Base-by-base conservation (phyloP, 2,888 invertebrate species). In the Notodonta ziczac region DNA sequence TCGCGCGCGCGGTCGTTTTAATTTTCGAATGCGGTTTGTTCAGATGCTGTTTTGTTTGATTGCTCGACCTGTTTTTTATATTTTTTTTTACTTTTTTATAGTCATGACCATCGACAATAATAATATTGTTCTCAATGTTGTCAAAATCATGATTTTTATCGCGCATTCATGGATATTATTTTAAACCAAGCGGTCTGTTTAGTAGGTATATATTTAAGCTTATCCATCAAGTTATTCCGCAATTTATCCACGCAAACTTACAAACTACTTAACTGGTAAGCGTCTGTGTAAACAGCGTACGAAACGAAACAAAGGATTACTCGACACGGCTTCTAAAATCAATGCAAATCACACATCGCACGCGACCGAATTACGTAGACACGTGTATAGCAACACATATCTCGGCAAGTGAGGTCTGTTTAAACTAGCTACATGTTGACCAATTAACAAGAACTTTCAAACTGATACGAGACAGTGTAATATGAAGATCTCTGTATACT, bases 21-120 rank as follows among this genome's bases (percentile, higher is more conserved):
- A 90, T 91, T 91, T 91, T 87, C 85, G 90, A 91, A 91, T 89
- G 91, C 83, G 88, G 89, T 89, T 88, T 89, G 86, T 86, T 82
- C 82, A 84, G 86, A 88, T 83, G 84, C 82, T 82, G 87, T 85
- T 82, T 80, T 81, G 84, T 83, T 82, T 83, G 83, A 87, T 85
- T 81, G 85, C 83, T 81, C 80, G 77, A 72, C 67, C 66, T 70
- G 32, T 73, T 78, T 80, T 80, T 82, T 76, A 77, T 60, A 58
- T 39, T 66, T 50, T 57, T 58, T 56, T 68, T 70, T 24, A 24
- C 24, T 24, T 73, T 67, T 58, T 50, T 58, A 60, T 61, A 68
- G 65, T 68, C 66, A 56, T 61, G 54, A 65, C 70, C 72, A 77
- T 72, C 74, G 77, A 74, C 63, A 59, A 24, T 24, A 24, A 2